These are phyloP conservation scores for Himalopsyche phryganea DNA, from an alignment of 1,140 invertebrate genomes.

Conservation along the genomic window DNA sequence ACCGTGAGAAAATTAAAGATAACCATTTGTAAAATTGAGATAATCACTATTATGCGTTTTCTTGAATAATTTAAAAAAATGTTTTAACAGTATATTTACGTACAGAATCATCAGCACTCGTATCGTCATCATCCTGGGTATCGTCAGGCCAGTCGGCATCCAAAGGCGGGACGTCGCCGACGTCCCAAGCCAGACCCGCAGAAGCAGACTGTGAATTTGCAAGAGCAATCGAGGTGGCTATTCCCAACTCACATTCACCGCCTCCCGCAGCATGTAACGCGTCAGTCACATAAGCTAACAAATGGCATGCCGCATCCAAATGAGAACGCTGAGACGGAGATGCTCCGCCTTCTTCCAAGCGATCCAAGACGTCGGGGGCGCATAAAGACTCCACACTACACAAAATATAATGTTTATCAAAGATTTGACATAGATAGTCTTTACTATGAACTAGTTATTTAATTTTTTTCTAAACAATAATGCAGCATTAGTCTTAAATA, in stretches of 20 bases:
- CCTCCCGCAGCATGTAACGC: slow-evolving; percentile 59
- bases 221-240: slow-evolving; percentile 62
- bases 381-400: slow-evolving; percentile 54
- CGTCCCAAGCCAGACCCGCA: slow-evolving; percentile 67
- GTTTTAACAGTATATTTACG: no score
- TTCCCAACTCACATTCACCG: slow-evolving; percentile 38
- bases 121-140: slow-evolving; percentile 85
- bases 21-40: no score
- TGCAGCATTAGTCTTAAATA: no score
- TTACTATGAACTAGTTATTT: no score
- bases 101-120: slow-evolving; percentile 85
- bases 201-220: slow-evolving; percentile 52
- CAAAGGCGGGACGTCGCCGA: slow-evolving; percentile 68
- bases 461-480: no score
- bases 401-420: no score
- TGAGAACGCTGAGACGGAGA: slow-evolving; percentile 50
- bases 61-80: no score
- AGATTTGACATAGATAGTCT: slow-evolving; percentile 21
- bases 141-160: slow-evolving; percentile 84
- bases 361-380: slow-evolving; percentile 44
- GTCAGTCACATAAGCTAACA: slow-evolving; percentile 72
- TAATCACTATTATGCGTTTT: no score
- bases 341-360: slow-evolving; percentile 52
- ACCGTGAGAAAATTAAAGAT: no score
- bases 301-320: slow-evolving; percentile 74